Base-by-base conservation (phyloP, 2,113 vertebrate species). In the Balaeniceps rex region DNA sequence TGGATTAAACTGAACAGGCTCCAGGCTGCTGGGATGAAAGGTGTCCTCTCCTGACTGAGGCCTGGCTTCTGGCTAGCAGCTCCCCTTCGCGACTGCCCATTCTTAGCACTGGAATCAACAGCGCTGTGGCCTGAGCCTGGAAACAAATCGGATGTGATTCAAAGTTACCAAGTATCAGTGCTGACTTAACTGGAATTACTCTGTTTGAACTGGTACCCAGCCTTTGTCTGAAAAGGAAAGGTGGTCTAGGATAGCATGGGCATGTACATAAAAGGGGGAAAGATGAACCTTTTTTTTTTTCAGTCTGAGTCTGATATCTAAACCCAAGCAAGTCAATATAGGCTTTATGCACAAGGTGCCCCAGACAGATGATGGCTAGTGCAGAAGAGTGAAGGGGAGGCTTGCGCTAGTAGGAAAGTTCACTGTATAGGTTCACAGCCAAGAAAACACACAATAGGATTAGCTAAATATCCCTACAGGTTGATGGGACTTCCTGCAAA, bases 61-160 rank as follows among this genome's bases (percentile, higher is more conserved):
- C 55, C 57, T 44, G 29, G 54, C 40, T 44, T 7, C 57, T 44
- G 5, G 2, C 51, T 24, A 31, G n/a, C 58, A 28, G 46, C 54
- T 94, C 14, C 38, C 15, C 19, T 40, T 46, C 1, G 1, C 63
- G 72, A 8, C 25, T 49, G 40, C 42, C 17, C 0, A 0, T 46
- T 58, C 25, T 11, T 12, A 29, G 22, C 31, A 5, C n/a, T 33
- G 46, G 40, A 23, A 31, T 31, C 6, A 31, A 11, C 69, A 42
- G 54, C n/a, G 63, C 47, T 16, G 19, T 54, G 10, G 24, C 2
- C 9, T 28, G 29, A 15, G 42, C 60, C 33, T 57, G 63, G 42
- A 36, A 70, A 28, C 9, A 13, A 29, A 55, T 22, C 29, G n/a
- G 74, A 7, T 46, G 72, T 13, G 63, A 44, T 40, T 51, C 49